phyloP scores from a whole-genome alignment of 1,140 invertebrate species.

The Heliconius nattereri region DNA sequence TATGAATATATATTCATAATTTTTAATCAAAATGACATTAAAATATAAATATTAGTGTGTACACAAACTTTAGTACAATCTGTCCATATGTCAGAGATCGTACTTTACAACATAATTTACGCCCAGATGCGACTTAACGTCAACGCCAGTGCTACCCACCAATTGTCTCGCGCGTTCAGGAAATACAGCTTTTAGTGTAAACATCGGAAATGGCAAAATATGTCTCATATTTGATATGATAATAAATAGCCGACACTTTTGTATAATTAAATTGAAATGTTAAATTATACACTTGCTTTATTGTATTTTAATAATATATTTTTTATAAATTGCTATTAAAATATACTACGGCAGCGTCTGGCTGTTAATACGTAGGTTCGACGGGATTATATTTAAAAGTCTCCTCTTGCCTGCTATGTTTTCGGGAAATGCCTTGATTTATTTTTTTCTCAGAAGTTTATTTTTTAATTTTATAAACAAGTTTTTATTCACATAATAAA shows the following conservation, averaged over 20 bases:
- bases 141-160: constrained; percentile 19
- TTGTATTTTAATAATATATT: not conserved
- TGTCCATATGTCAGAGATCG: constrained; percentile 26
- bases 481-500: not conserved
- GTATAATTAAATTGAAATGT: not conserved
- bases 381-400: too few species aligned
- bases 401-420: too few species aligned
- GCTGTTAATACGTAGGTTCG: too few species aligned
- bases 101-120: constrained; percentile 28
- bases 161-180: constrained; percentile 24
- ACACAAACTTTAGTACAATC: not conserved
- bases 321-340: too few species aligned
- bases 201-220: constrained; percentile 2
- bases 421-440: too few species aligned
- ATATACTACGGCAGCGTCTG: too few species aligned
- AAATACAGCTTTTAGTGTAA: constrained; percentile 6
- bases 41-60: not conserved
- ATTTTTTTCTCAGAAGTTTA: too few species aligned
- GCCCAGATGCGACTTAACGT: constrained; percentile 14
- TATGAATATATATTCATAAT: too few species aligned
- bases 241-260: not conserved
- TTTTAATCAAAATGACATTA: too few species aligned
- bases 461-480: not conserved
- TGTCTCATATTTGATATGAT: not conserved
- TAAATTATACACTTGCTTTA: not conserved